Conservation (phyloP, 1,140 invertebrate species). For the Drosophila bocqueti region DNA sequence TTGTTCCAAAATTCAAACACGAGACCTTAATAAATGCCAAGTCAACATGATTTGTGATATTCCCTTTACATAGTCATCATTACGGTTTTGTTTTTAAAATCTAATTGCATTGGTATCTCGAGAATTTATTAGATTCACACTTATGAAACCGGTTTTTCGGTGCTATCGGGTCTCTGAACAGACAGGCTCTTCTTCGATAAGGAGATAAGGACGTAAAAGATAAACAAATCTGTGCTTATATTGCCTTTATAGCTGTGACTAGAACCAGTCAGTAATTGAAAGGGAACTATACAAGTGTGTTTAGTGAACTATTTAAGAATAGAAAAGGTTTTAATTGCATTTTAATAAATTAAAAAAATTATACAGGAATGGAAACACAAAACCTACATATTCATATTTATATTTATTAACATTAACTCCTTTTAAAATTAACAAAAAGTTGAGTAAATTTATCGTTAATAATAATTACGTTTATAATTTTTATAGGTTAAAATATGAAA, state of each 20-base stretch:
- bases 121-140: constrained; percentile 24
- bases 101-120: constrained; percentile 19
- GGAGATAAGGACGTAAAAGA: constrained; percentile 11
- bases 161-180: constrained; percentile 10
- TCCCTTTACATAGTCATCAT: constrained; percentile 18
- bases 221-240: constrained; percentile 4
- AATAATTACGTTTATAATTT: no score
- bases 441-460: no score
- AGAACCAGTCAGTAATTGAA: not conserved
- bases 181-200: constrained; percentile 10
- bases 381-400: no score
- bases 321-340: not conserved
- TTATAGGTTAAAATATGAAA: no score
- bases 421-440: no score
- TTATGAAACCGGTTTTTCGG: constrained; percentile 7
- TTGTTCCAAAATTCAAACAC: not conserved
- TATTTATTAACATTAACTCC: no score
- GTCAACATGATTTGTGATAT: not conserved
- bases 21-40: constrained; percentile 1
- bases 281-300: no score
- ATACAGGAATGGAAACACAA: no score
- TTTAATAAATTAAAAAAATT: no score
- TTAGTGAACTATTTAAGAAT: not conserved
- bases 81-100: constrained; percentile 7
- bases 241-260: not conserved